A percentile compares a stretch with the other conserved stretches of the same genome.
Evolutionary conservation across 2,113 vertebrate species (phyloP).

Genomic region (Hippocampus abdominalis): DNA sequence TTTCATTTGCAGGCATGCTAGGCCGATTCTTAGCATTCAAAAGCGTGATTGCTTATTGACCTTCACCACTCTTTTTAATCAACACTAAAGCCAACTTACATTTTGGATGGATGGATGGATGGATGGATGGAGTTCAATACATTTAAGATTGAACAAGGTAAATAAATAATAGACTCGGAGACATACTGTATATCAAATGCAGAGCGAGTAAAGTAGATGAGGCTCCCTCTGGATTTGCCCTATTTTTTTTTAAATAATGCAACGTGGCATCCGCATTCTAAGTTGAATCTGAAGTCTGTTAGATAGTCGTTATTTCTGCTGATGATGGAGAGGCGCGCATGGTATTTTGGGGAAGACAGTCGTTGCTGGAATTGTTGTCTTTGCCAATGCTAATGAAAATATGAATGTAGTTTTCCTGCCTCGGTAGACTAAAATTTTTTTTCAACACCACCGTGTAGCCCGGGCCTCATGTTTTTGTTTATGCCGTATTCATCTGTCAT

Average conservation of each 20-base stretch:
- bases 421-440: background rate
- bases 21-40: slow-evolving; percentile 13
- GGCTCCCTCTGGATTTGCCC: background rate
- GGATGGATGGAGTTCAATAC: background rate
- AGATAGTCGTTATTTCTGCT: background rate
- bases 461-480: background rate
- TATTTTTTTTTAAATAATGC: background rate
- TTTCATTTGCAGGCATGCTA: slow-evolving; percentile 16
- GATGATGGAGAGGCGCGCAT: background rate
- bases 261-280: background rate
- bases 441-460: background rate
- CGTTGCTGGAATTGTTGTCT: background rate
- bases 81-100: background rate
- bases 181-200: background rate
- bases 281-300: background rate
- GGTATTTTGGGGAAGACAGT: background rate
- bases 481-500: background rate
- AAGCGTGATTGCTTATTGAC: background rate
- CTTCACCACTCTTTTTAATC: slow-evolving; percentile 15
- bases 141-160: background rate
- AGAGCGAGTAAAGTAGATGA: background rate
- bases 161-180: background rate
- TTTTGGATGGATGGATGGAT: background rate
- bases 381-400: background rate
- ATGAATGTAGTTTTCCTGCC: background rate